phyloP scores from a whole-genome alignment of 2,113 vertebrate genomes.

The Clarias macrocephalus region DNA sequence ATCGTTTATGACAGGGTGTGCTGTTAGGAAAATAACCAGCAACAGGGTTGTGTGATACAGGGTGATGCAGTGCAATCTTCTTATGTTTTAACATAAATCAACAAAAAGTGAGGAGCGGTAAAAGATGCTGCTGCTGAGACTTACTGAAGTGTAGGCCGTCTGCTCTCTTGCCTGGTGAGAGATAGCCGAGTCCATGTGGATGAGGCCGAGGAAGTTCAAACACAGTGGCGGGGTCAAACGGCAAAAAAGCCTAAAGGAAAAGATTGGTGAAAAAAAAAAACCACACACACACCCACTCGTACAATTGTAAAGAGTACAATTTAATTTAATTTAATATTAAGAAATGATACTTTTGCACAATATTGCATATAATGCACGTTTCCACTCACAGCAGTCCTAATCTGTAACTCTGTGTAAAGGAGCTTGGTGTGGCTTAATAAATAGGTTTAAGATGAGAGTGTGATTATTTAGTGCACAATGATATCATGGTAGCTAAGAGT shows the following conservation, averaged over 20 bases:
- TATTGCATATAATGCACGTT: neutral
- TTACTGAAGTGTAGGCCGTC: slow-evolving; percentile 95
- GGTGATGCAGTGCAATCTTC: neutral
- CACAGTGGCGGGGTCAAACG: slow-evolving; percentile 94
- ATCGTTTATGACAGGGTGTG: neutral
- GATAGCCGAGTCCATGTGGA: slow-evolving; percentile 96
- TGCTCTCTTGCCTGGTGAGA: slow-evolving; percentile 86
- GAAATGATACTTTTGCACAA: too few relatives aligned
- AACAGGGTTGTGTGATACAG: neutral
- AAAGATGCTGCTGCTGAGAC: slow-evolving; percentile 45
- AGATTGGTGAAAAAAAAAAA: neutral
- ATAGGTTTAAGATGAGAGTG: neutral
- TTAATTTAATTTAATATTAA: neutral
- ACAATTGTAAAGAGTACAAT: too few relatives aligned
- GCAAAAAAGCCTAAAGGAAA: slow-evolving; percentile 86
- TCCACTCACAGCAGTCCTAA: neutral
- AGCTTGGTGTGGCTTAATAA: neutral
- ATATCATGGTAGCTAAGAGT: neutral
- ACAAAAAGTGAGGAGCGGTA: neutral
- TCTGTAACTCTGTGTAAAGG: neutral
- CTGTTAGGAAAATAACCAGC: neutral
- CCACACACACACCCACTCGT: too few relatives aligned
- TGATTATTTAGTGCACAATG: neutral
- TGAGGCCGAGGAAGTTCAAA: slow-evolving; percentile 95
- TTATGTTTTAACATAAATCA: neutral